Percentiles rank a stretch among this genome's conserved stretches.
Conservation (phyloP, 2,888 invertebrate genomes). For the Ferrisia virgata region DNA sequence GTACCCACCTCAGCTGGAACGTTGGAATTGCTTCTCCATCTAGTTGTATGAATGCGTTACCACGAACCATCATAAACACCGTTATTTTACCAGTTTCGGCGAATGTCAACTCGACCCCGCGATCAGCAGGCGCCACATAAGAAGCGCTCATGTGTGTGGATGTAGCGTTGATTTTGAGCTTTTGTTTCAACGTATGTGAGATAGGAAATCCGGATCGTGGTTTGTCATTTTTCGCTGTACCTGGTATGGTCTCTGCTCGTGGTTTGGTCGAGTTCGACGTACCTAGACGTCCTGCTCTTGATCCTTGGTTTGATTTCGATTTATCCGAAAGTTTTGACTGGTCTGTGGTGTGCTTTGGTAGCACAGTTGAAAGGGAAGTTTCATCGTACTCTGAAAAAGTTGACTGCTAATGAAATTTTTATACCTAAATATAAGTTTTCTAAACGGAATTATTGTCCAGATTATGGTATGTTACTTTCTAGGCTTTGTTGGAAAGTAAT, state of each 20-base stretch:
- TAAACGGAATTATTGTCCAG: too few species aligned
- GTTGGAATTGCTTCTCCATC: conserved; percentile 87
- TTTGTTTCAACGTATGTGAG: background rate
- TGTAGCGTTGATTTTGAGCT: background rate
- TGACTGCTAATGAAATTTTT: background rate
- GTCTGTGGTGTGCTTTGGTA: background rate
- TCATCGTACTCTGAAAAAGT: background rate
- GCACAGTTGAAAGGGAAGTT: background rate
- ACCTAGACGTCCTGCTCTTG: background rate
- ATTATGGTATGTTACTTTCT: too few species aligned
- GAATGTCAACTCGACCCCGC: conserved; percentile 78
- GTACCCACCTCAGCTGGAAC: conserved; percentile 78
- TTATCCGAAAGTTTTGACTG: background rate
- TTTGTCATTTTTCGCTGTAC: background rate
- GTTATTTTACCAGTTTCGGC: conserved; percentile 79
- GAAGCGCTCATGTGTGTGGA: background rate
- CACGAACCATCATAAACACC: conserved; percentile 89
- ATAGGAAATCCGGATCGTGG: background rate
- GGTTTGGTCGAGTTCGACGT: background rate
- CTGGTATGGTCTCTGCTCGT: background rate
- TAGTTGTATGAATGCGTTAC: conserved; percentile 84
- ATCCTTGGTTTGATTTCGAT: background rate
- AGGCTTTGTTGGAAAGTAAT: too few species aligned
- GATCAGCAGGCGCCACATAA: conserved; percentile 60
- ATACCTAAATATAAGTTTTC: too few species aligned